Conservation (phyloP, 1,140 invertebrate genomes). For the Matsumurasca onukii region DNA sequence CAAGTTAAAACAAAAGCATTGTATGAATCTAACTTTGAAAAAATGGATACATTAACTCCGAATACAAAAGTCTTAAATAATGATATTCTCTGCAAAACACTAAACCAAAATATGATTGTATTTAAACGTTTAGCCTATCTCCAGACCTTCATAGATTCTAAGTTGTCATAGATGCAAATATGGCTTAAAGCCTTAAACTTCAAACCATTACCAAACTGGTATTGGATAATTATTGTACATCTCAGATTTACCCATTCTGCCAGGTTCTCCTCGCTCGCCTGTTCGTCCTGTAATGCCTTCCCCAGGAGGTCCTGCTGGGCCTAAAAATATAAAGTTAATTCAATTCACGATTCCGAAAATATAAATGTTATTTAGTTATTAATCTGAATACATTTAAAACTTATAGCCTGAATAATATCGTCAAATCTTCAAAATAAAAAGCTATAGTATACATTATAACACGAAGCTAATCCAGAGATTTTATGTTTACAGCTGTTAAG, state of each 20-base stretch:
- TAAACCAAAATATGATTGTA: no score
- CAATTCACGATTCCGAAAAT: background rate
- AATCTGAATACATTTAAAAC: background rate
- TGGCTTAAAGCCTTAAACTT: no score
- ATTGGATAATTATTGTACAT: no score
- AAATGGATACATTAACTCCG: no score
- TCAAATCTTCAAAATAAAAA: background rate
- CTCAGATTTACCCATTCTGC: conserved; percentile 60
- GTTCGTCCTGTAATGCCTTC: conserved; percentile 57
- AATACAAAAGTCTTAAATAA: no score
- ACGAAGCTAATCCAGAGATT: background rate
- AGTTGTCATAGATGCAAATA: no score
- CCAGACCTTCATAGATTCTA: no score
- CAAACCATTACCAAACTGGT: no score
- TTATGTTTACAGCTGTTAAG: background rate
- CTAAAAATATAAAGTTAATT: conserved; percentile 46
- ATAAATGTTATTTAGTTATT: background rate
- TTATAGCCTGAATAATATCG: background rate
- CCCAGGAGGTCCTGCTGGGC: conserved; percentile 62
- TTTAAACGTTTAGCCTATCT: no score
- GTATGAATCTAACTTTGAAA: no score
- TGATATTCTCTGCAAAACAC: no score
- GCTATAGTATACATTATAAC: background rate
- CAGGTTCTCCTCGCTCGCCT: conserved; percentile 64
- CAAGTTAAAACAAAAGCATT: no score